These are phyloP conservation scores for Cygnus buccinator DNA, from an alignment of 2,113 vertebrate genomes.

Conservation along the genomic window DNA sequence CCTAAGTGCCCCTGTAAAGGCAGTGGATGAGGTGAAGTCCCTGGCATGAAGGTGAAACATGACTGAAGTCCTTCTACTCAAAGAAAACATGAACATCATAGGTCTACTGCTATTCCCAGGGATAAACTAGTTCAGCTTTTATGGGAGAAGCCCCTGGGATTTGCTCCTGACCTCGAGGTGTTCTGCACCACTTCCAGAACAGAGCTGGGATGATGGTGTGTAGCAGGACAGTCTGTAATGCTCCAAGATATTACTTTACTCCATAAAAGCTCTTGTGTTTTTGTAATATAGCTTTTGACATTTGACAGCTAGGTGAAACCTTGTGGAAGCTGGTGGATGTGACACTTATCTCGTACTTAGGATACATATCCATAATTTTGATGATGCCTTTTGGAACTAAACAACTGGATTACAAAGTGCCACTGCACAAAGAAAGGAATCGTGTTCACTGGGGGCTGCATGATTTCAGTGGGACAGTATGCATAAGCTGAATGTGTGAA, in stretches of 20 bases:
- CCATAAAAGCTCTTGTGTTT: neutral
- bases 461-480: neutral
- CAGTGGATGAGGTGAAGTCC: neutral
- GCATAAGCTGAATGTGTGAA: neutral
- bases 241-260: neutral
- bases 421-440: neutral
- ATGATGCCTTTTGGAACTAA: neutral
- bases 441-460: accelerated
- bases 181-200: neutral
- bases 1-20: neutral
- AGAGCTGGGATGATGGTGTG: neutral
- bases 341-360: neutral
- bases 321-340: neutral
- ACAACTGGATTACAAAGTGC: neutral
- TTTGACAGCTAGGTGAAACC: neutral
- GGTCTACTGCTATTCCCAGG: neutral
- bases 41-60: neutral
- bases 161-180: neutral
- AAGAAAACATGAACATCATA: neutral
- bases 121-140: neutral
- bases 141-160: neutral
- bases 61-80: neutral
- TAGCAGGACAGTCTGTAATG: neutral
- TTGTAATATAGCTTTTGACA: neutral
- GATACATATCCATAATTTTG: neutral